phyloP scores from a whole-genome alignment of 2,888 invertebrate species.

The Catocala nupta region DNA sequence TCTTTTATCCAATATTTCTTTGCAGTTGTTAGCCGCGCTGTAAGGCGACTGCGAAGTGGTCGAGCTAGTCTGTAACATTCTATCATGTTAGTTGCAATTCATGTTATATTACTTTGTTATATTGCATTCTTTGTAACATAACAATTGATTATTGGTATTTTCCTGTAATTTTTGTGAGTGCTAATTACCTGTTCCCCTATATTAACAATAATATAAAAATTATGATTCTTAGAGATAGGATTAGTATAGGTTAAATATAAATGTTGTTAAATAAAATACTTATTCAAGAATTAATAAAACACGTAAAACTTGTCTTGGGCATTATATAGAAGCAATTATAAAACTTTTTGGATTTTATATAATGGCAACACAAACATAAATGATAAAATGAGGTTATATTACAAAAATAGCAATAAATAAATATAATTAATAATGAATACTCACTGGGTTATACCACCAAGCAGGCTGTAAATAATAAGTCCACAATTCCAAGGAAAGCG shows the following conservation, averaged over 20 bases:
- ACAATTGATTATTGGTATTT: too few relatives aligned
- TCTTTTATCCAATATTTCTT: conserved; percentile 93
- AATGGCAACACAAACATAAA: too few relatives aligned
- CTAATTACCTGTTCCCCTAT: too few relatives aligned
- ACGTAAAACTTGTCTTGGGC: too few relatives aligned
- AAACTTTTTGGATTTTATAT: too few relatives aligned
- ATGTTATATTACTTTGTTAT: not conserved
- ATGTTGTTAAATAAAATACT: too few relatives aligned
- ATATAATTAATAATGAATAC: conserved; percentile 74
- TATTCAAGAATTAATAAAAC: too few relatives aligned
- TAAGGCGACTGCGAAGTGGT: conserved; percentile 89
- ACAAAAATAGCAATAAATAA: not conserved
- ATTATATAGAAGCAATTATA: too few relatives aligned
- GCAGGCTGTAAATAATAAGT: conserved; percentile 89
- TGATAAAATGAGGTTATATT: not conserved
- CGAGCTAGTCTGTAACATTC: conserved; percentile 91
- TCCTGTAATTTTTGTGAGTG: too few relatives aligned
- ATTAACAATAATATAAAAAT: too few relatives aligned
- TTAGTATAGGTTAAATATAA: too few relatives aligned
- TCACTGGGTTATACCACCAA: conserved; percentile 98
- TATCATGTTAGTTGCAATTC: conserved; percentile 9
- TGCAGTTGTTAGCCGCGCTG: conserved; percentile 91
- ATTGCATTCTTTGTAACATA: not conserved
- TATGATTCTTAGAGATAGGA: too few relatives aligned
- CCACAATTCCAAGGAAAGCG: conserved; percentile 72